These are phyloP conservation scores for Coccyzus lansbergi DNA, from an alignment of 2,797 vertebrate genomes.

Conservation along the genomic window DNA sequence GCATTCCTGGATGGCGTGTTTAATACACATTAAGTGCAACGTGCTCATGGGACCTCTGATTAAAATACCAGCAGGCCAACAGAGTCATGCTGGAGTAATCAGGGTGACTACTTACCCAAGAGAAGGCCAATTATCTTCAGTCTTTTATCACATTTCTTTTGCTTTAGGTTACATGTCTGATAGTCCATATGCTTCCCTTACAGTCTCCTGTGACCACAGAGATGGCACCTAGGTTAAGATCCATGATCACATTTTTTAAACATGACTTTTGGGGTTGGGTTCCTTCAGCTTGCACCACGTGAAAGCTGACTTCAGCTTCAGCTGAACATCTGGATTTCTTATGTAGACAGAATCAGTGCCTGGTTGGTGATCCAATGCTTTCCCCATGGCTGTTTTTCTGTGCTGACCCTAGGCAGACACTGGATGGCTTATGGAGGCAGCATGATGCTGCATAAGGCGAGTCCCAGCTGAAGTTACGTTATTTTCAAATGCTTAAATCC, in stretches of 20 bases:
- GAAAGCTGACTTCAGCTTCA: background rate
- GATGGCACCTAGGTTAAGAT: background rate
- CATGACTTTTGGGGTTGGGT: background rate
- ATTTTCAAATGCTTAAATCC: background rate
- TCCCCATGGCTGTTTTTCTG: background rate
- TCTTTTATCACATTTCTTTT: background rate
- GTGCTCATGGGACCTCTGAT: background rate
- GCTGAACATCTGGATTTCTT: background rate
- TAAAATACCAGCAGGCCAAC: background rate
- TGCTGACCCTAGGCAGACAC: background rate
- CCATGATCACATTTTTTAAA: background rate
- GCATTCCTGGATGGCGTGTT: constrained; percentile 20
- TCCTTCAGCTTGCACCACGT: background rate
- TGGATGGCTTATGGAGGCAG: background rate
- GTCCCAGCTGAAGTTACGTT: background rate
- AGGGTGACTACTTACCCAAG: background rate
- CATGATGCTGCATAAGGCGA: background rate
- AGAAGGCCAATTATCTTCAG: background rate
- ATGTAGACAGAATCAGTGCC: background rate
- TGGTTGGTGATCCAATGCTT: fast-evolving
- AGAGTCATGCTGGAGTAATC: fast-evolving
- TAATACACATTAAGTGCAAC: background rate
- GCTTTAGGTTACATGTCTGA: background rate
- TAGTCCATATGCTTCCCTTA: background rate
- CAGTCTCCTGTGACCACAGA: fast-evolving